These are phyloP conservation scores for Drosophila anomelani DNA, from an alignment of 2,888 invertebrate genomes.

Conservation along the genomic window DNA sequence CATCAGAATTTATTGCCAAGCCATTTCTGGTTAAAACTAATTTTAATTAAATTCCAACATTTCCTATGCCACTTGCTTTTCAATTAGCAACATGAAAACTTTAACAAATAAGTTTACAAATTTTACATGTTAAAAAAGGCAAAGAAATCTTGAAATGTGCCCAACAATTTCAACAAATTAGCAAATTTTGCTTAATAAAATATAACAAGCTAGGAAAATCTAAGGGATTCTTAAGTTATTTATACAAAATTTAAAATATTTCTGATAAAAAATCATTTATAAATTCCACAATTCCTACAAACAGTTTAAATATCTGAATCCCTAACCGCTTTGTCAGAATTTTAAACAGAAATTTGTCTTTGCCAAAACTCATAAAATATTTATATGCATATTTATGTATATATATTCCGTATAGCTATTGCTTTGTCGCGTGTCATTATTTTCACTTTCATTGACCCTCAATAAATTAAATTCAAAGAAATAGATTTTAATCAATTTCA, in stretches of 20 bases:
- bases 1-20: not conserved
- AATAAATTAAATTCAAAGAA: conserved; percentile 30
- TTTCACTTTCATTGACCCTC: conserved; percentile 36
- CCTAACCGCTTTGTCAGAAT: not conserved
- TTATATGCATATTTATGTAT: not conserved
- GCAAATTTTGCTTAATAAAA: not conserved
- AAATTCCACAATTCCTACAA: not conserved
- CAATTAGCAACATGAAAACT: conserved; percentile 6
- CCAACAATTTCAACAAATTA: not conserved
- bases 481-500: conserved; percentile 49
- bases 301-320: not conserved
- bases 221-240: not conserved
- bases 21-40: not conserved
- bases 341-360: not conserved
- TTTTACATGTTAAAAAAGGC: not conserved
- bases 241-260: not conserved
- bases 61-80: not conserved
- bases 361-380: not conserved
- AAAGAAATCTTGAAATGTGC: not conserved
- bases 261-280: not conserved
- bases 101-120: not conserved
- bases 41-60: conserved; percentile 5
- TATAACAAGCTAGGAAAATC: not conserved
- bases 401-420: not conserved
- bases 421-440: conserved; percentile 12